A percentile compares a stretch with the other conserved stretches of the same genome.
Evolutionary conservation across 2,888 invertebrate genomes (phyloP).

Genomic region (Eupelmus urozonus): DNA sequence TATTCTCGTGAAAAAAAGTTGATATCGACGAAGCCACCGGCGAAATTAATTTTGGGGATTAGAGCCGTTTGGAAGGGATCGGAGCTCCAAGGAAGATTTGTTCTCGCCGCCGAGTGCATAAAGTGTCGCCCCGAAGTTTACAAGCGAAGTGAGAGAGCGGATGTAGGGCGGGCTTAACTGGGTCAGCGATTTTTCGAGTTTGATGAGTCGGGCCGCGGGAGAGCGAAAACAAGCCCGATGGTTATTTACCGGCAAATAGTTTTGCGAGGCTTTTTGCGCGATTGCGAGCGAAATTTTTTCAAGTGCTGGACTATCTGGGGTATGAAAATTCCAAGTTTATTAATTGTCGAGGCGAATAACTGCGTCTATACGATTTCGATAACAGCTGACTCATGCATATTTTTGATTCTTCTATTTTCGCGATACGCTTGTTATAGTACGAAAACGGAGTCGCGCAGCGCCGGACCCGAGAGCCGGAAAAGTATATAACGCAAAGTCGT

Average conservation of each 20-base stretch:
- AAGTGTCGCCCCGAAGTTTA: conserved; percentile 42
- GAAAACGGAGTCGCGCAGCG: no score
- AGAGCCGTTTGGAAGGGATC: not conserved
- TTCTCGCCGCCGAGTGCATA: conserved; percentile 36
- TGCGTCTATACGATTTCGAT: no score
- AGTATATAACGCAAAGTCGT: not conserved
- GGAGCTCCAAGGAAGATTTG: conserved; percentile 54
- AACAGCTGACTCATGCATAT: no score
- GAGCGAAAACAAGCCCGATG: conserved; percentile 39
- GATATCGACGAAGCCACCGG: not conserved
- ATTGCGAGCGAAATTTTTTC: not conserved
- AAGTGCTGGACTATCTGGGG: no score
- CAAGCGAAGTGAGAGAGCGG: not conserved
- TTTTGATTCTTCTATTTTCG: no score
- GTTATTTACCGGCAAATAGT: conserved; percentile 46
- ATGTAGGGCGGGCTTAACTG: conserved; percentile 5
- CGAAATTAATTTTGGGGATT: conserved; percentile 43
- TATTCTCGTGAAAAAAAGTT: not conserved
- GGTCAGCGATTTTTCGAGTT: conserved; percentile 52
- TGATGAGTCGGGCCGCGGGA: conserved; percentile 43
- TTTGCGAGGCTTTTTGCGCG: not conserved
- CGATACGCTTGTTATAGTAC: no score
- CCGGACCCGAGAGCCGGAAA: no score
- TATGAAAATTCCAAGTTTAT: no score
- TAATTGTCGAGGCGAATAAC: no score